Percentiles rank a stretch among this genome's conserved stretches.
Conservation (phyloP, 1,140 invertebrate genomes). For the Anastatus disparis region DNA sequence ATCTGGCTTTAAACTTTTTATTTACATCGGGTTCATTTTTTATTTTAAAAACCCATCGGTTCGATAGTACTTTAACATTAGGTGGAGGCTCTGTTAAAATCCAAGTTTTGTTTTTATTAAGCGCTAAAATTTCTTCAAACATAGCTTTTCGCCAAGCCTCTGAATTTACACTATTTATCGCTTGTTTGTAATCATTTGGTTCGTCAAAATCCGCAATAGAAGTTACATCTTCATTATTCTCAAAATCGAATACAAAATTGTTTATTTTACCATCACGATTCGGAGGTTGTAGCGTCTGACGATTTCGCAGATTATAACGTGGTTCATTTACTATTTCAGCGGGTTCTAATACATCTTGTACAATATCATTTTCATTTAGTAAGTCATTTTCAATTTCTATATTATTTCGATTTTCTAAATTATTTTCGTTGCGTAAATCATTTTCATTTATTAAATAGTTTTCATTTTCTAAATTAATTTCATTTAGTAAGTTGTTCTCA, state of each 20-base stretch:
- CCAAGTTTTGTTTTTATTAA: slow-evolving; percentile 18
- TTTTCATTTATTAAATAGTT: neutral
- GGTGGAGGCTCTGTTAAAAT: neutral
- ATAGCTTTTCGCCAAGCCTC: neutral
- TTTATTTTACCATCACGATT: neutral
- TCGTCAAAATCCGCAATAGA: neutral
- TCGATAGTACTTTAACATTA: slow-evolving; percentile 1
- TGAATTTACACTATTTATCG: neutral
- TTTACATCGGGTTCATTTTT: neutral
- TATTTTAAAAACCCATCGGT: slow-evolving; percentile 26
- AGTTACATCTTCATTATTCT: neutral
- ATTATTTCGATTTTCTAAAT: neutral
- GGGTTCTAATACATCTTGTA: neutral
- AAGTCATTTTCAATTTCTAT: too few species aligned
- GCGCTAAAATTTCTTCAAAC: slow-evolving; percentile 1
- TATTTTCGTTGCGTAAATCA: neutral
- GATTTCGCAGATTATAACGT: slow-evolving; percentile 4
- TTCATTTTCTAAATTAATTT: too few species aligned
- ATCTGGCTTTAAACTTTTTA: slow-evolving; percentile 3
- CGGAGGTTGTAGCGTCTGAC: neutral
- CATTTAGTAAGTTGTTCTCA: too few species aligned
- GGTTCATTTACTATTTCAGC: neutral
- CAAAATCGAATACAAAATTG: neutral
- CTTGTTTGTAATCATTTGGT: neutral
- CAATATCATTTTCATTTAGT: neutral